Percentiles rank a stretch among this genome's conserved stretches.
Conservation (phyloP, 2,888 invertebrate genomes). For the Drosophila incognita region DNA sequence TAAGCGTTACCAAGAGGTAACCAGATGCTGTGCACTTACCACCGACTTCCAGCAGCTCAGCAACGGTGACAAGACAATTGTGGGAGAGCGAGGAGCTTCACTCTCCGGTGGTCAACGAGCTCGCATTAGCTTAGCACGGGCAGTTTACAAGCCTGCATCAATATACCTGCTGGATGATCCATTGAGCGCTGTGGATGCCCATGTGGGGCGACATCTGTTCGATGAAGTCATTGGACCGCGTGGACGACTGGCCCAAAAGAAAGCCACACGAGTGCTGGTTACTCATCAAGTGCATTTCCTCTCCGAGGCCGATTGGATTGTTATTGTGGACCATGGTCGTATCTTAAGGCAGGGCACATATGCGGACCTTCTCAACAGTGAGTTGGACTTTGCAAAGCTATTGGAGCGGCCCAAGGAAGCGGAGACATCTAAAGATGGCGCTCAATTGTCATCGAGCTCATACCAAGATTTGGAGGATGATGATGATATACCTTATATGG, state of each 20-base stretch:
- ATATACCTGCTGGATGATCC: constrained; percentile 93
- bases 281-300: constrained; percentile 93
- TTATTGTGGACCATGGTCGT: constrained; percentile 87
- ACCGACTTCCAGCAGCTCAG: constrained; percentile 87
- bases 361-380: constrained; percentile 85
- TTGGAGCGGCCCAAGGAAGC: constrained; percentile 82
- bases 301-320: constrained; percentile 87
- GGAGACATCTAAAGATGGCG: constrained; percentile 47
- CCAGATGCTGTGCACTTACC: constrained; percentile 82
- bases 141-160: constrained; percentile 90
- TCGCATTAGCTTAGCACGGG: constrained; percentile 89
- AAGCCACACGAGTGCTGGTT: constrained; percentile 88
- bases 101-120: constrained; percentile 92
- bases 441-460: constrained; percentile 25
- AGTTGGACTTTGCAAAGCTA: constrained; percentile 86
- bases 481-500: constrained; percentile 85
- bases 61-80: constrained; percentile 89
- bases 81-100: constrained; percentile 90
- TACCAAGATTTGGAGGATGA: constrained; percentile 70
- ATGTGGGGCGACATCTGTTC: constrained; percentile 91
- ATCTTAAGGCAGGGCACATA: constrained; percentile 85
- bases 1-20: constrained; percentile 88
- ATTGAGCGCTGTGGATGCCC: constrained; percentile 91
- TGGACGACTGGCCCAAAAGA: constrained; percentile 86
- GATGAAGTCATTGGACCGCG: constrained; percentile 88